A percentile compares a stretch with the other conserved stretches of the same genome.
phyloP scores from a whole-genome alignment of 1,140 invertebrate genomes.

The Drosophila pandora region DNA sequence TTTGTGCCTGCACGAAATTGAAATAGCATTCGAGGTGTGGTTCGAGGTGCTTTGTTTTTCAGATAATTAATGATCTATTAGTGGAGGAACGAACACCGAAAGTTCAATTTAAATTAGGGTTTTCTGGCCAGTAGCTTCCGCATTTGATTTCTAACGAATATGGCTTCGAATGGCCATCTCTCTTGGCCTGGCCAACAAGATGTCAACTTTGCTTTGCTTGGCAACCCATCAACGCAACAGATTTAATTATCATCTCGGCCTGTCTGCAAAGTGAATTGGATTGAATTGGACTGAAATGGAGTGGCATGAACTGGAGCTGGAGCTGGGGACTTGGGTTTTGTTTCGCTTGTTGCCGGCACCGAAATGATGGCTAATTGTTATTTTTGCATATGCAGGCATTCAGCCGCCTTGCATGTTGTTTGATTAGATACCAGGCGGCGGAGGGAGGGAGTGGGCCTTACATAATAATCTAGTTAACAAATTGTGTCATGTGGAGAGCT shows the following conservation, averaged over 20 bases:
- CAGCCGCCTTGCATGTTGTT: constrained; percentile 55
- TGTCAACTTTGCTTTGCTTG: constrained; percentile 62
- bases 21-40: constrained; percentile 56
- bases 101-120: constrained; percentile 51
- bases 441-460: constrained; percentile 49
- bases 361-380: constrained; percentile 79
- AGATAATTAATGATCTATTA: constrained; percentile 69
- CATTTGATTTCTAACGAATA: constrained; percentile 35
- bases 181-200: constrained; percentile 41
- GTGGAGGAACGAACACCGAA: constrained; percentile 15
- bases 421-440: constrained; percentile 52
- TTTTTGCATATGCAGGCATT: constrained; percentile 63
- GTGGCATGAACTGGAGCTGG: background rate
- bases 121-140: constrained; percentile 46
- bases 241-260: constrained; percentile 66
- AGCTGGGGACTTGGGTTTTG: constrained; percentile 10
- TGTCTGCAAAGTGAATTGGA: constrained; percentile 21
- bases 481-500: constrained; percentile 70
- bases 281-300: constrained; percentile 12
- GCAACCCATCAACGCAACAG: constrained; percentile 55
- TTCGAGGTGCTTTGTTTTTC: constrained; percentile 37
- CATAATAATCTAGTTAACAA: constrained; percentile 81
- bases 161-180: constrained; percentile 34
- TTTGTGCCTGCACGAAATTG: constrained; percentile 56
- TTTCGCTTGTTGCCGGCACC: constrained; percentile 52